Evolutionary conservation across 2,888 invertebrate species (phyloP).

Genomic region (Choreutis nemorana): DNA sequence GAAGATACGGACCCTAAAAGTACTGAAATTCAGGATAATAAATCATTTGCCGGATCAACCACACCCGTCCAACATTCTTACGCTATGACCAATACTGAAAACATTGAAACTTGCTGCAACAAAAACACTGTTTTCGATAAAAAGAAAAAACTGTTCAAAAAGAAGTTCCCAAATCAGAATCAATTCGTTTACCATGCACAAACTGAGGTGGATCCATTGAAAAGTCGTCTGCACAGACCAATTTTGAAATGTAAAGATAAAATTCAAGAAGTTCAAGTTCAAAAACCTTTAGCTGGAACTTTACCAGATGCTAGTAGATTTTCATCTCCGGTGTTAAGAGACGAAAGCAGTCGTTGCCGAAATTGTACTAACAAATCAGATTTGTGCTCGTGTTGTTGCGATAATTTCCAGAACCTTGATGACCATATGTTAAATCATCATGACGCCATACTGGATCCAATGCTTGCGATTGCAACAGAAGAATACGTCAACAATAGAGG

Average conservation of each 20-base stretch:
- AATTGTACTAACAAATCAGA: constrained; percentile 22
- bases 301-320: constrained; percentile 29
- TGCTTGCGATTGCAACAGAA: too few species aligned
- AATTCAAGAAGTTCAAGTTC: too few species aligned
- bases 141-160: constrained; percentile 17
- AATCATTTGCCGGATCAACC: too few species aligned
- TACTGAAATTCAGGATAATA: too few species aligned
- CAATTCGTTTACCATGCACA: constrained; percentile 32
- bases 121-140: constrained; percentile 17
- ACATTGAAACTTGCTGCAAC: too few species aligned
- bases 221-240: too few species aligned
- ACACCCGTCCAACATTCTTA: too few species aligned
- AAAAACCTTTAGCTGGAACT: too few species aligned
- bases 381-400: constrained; percentile 36
- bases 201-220: constrained; percentile 19
- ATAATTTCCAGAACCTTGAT: constrained; percentile 35
- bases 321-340: constrained; percentile 39
- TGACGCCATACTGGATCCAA: too few species aligned
- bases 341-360: constrained; percentile 12
- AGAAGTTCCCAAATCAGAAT: constrained; percentile 15
- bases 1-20: too few species aligned
- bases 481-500: constrained; percentile 13
- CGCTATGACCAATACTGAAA: too few species aligned
- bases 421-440: not conserved
- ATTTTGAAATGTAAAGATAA: too few species aligned